Base-by-base conservation (phyloP, 92 coral and sea anemone species). In the Porites divaricata region DNA sequence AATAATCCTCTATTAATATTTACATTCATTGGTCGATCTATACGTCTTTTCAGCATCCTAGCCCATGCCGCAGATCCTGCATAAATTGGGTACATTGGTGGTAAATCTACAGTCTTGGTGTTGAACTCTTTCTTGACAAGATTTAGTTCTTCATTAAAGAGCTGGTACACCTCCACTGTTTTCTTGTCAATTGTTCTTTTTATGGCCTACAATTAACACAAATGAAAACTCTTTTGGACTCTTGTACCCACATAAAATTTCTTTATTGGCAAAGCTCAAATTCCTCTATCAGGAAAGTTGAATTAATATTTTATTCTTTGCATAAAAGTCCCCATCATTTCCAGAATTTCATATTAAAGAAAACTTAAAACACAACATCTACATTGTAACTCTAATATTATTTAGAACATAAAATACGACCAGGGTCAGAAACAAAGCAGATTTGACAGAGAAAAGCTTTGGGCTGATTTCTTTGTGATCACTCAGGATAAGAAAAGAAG, bases 21-120 rank as follows among this genome's bases (percentile, higher is more conserved):
- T 91, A 96, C 99, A 69, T 75, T 89, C 99, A 97, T 97, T 72
- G 99, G 97, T 84, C 93, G 93, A 72, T 97, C 99, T 77, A 97
- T 95, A 54, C 99, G 89, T 67, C 96, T 89, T 89, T 95, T 92
- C 75, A 97, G 84, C 90, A 93, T 95, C 74, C 99, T 89, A 11
- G 99, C 99, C 99, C 99, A 97, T 81, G 96, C 90, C 13, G 98
- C 95, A 13, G 98, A 95, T 12, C 99, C 99, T 50, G 98, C 98
- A 81, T 89, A 97, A 67, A 70, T 90, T 21, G 99, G 99, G 65
- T 97, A 95, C 95, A 95, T 91, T 17, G 98, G 91, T 8, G 99
- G 99, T 49, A 97, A 86, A 85, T 93, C 95, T 41, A 95, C 97
- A 22, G 93, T 90, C 74, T 97, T 97, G 68, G 98, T 97, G 92